Conservation (phyloP, 2,888 invertebrate species). For the Copidosoma aretas region DNA sequence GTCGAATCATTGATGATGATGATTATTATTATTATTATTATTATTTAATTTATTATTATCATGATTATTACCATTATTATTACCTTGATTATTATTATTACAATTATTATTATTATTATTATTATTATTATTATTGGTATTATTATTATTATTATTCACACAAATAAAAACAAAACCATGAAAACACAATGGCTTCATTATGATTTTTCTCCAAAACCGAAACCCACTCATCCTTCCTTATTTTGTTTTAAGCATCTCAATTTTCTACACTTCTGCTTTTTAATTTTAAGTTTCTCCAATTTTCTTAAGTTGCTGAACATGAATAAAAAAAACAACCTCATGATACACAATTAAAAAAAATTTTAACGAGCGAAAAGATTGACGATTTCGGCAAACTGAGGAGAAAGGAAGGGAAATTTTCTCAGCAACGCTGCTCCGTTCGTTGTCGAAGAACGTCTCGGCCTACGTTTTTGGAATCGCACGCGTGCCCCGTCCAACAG, state of each 20-base stretch:
- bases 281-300: slow-evolving; percentile 13
- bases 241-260: neutral
- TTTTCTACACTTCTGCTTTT: slow-evolving; percentile 15
- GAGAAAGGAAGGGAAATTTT: neutral
- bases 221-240: neutral
- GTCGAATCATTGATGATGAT: slow-evolving; percentile 58
- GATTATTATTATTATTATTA: slow-evolving; percentile 57
- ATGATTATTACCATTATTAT: no score
- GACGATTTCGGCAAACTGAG: no score
- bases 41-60: slow-evolving; percentile 59
- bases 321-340: slow-evolving; percentile 1
- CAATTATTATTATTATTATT: slow-evolving; percentile 48
- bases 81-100: slow-evolving; percentile 63
- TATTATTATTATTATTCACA: slow-evolving; percentile 48
- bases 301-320: slow-evolving; percentile 22
- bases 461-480: slow-evolving; percentile 47
- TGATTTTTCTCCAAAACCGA: slow-evolving; percentile 27
- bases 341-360: slow-evolving; percentile 5
- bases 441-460: slow-evolving; percentile 46
- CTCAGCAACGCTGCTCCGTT: slow-evolving; percentile 33
- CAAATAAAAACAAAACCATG: slow-evolving; percentile 51
- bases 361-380: slow-evolving; percentile 1
- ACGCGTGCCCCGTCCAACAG: slow-evolving; percentile 38
- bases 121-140: slow-evolving; percentile 44
- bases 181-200: slow-evolving; percentile 38